Evolutionary conservation across 2,113 vertebrate species (phyloP).

Genomic region (Rhinopomastus cyanomelas): DNA sequence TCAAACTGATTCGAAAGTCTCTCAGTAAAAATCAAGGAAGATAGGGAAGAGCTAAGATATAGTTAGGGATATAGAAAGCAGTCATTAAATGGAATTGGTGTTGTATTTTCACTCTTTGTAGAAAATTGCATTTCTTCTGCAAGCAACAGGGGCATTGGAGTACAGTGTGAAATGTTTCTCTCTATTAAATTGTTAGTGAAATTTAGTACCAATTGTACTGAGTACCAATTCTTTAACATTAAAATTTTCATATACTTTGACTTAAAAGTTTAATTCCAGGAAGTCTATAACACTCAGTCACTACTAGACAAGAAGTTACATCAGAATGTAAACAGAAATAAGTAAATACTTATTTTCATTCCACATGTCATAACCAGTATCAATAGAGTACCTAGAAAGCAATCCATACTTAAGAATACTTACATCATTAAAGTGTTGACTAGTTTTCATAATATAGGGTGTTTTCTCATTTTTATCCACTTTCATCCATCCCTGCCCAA

Average conservation of each 20-base stretch:
- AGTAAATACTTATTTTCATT: background rate
- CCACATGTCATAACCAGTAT: background rate
- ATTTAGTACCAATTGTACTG: background rate
- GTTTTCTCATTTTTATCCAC: conserved; percentile 92
- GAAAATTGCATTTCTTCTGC: background rate
- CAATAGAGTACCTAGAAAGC: background rate
- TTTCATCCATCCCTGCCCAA: conserved; percentile 99
- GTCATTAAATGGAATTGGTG: background rate
- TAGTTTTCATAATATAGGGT: conserved; percentile 97
- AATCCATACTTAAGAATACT: conserved; percentile 41
- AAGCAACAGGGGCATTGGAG: background rate
- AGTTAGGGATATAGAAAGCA: background rate
- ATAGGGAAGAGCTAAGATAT: background rate
- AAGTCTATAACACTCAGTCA: background rate
- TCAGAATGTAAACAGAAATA: background rate
- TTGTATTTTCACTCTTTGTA: background rate
- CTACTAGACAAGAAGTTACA: background rate
- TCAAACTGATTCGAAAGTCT: background rate
- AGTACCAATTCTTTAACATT: background rate
- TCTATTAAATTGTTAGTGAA: background rate
- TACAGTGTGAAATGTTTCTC: background rate
- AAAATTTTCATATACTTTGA: background rate
- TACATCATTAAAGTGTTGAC: conserved; percentile 96
- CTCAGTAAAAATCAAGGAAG: background rate
- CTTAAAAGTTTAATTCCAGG: background rate